A percentile compares a stretch with the other conserved stretches of the same genome.
phyloP scores from a whole-genome alignment of 2,888 invertebrate genomes.

The Caenorhabditis parvicauda region DNA sequence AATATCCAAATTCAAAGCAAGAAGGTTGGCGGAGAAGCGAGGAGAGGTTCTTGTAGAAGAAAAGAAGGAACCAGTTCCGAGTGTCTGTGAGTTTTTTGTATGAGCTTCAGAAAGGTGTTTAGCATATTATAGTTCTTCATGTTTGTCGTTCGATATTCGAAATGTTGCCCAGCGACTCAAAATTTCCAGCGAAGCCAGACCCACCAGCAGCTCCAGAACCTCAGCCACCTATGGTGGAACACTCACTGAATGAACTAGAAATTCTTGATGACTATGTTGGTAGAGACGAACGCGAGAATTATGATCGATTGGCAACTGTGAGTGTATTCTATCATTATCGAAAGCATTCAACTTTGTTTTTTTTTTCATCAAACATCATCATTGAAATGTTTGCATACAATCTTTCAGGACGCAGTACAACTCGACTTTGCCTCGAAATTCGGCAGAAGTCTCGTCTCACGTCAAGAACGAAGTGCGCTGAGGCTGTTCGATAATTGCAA shows the following conservation, averaged over 20 bases:
- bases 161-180: too few relatives aligned
- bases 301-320: slow-evolving; percentile 52
- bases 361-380: background rate
- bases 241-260: slow-evolving; percentile 53
- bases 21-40: slow-evolving; percentile 5
- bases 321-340: background rate
- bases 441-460: slow-evolving; percentile 33
- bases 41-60: background rate
- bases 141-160: too few relatives aligned
- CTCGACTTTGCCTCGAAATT: slow-evolving; percentile 54
- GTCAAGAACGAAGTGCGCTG: slow-evolving; percentile 49
- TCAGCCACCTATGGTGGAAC: slow-evolving; percentile 23
- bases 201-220: background rate
- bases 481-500: slow-evolving; percentile 50
- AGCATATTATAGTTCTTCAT: too few relatives aligned
- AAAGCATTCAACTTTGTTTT: slow-evolving; percentile 2
- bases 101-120: background rate
- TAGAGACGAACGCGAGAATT: slow-evolving; percentile 40
- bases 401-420: slow-evolving; percentile 54
- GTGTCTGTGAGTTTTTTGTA: background rate
- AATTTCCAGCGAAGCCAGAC: background rate
- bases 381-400: background rate
- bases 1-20: slow-evolving; percentile 19
- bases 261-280: slow-evolving; percentile 42
- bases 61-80: background rate